Evolutionary conservation across 2,113 vertebrate genomes (phyloP), one percentile per base, ranked within the genome.

Genomic region (Sporophila hypoxantha): DNA sequence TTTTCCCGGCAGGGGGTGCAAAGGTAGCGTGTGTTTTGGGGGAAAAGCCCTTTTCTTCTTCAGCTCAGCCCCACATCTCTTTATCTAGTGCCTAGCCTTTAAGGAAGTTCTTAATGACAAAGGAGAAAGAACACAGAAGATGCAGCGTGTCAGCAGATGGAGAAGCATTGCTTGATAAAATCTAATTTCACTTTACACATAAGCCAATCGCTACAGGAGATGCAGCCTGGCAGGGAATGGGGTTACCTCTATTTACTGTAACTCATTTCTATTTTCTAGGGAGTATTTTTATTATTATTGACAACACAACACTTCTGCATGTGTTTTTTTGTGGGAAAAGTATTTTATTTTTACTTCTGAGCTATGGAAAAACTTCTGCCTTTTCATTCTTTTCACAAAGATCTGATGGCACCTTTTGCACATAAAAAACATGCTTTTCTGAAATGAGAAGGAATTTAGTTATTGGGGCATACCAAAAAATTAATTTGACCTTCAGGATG

Each of bases 1-100:
- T 32, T 25, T 82, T 17, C 37, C 95, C 93, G 36, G 86, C 2
- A 95, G 92, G 11, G 90, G 93, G 92, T 82, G 92, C 93, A 76
- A 82, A 67, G 75, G 87, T 8, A 93, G 17, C 68, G 21, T 17
- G 46, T 32, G 21, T 59, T 61, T 46, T 2, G 0, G 11, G 16
- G 11, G 0, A 1, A n/a, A n/a, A 17, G 5, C 14, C 20, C 21
- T 34, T 64, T 17, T 20, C 5, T 37, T 50, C 12, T 17, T 6
- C 46, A 4, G n/a, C 47, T 41, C 26, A 4, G 32, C 9, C n/a
- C 25, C 13, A 6, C 22, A 6, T 19, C 12, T 41, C 39, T 6
- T 61, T 42, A 17, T 8, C 14, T 14, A 0, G n/a, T 22, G 42
- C 47, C 34, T 32, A 12, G 17, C 9, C 3, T 30, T 60, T 42